These are phyloP conservation scores for Champsocephalus esox DNA, from an alignment of 2,797 vertebrate genomes.

Conservation along the genomic window DNA sequence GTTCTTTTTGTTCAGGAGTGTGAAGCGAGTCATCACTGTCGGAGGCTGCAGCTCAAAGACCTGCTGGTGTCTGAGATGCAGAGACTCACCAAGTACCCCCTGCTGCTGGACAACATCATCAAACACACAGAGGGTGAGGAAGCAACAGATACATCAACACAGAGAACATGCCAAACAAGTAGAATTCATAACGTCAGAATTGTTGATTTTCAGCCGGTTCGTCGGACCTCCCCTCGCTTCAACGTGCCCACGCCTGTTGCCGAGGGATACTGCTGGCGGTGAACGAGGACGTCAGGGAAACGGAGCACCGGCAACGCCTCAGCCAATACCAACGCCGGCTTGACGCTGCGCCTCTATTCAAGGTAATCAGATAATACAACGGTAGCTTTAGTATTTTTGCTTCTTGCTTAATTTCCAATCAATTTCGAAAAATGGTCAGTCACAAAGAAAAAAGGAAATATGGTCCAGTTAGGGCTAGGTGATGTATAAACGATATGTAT, in stretches of 20 bases:
- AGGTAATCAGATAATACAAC: conserved; percentile 73
- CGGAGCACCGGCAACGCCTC: conserved; percentile 89
- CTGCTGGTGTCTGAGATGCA: conserved; percentile 95
- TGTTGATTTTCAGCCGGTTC: conserved; percentile 75
- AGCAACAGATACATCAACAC: rapidly evolving
- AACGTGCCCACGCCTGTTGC: conserved; percentile 88
- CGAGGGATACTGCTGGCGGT: conserved; percentile 90
- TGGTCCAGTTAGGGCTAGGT: no score
- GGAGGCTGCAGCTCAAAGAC: conserved; percentile 93
- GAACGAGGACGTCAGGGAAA: conserved; percentile 90
- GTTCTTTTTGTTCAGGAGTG: conserved; percentile 87
- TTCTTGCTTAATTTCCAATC: no score
- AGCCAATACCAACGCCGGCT: conserved; percentile 92
- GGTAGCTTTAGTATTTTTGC: no score
- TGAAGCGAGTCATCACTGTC: conserved; percentile 92
- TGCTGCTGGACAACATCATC: conserved; percentile 96
- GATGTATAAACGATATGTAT: no score
- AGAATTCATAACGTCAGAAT: background rate
- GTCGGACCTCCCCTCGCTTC: conserved; percentile 87
- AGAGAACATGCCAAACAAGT: background rate
- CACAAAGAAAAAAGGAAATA: no score
- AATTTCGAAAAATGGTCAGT: no score
- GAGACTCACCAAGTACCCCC: conserved; percentile 95
- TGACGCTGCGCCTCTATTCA: conserved; percentile 91
- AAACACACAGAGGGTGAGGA: conserved; percentile 91